phyloP scores from a whole-genome alignment of 1,140 invertebrate genomes.

The Bacillus rossius region DNA sequence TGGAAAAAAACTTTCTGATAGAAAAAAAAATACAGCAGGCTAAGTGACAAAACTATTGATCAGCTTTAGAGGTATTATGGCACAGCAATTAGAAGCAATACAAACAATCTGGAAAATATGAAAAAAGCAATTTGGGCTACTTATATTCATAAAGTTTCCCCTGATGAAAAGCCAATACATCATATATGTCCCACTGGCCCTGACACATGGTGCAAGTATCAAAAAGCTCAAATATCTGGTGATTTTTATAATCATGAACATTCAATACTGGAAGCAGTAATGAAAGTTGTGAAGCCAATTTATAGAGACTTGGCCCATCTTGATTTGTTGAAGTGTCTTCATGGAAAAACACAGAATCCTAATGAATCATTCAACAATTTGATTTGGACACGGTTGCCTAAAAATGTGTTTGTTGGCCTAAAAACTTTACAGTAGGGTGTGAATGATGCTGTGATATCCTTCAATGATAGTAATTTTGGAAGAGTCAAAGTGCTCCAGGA shows the following conservation, averaged over 20 bases:
- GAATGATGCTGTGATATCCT: constrained; percentile 11
- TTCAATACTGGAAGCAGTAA: no score
- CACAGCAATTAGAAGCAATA: constrained; percentile 21
- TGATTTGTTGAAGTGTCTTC: constrained; percentile 13
- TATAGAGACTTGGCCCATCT: no score
- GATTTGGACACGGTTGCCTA: constrained; percentile 15
- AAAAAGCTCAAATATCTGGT: constrained; percentile 4
- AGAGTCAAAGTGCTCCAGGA: constrained; percentile 16
- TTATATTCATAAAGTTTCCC: constrained; percentile 15
- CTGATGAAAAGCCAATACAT: constrained; percentile 15
- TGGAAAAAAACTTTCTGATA: neutral
- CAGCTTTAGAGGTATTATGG: constrained; percentile 25
- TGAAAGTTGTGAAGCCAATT: no score
- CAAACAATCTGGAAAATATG: constrained; percentile 18
- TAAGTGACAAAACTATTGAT: constrained; percentile 20
- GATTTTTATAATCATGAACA: neutral
- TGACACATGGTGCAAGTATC: constrained; percentile 12
- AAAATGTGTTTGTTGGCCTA: no score
- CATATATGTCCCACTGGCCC: constrained; percentile 4
- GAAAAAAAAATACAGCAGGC: constrained; percentile 17
- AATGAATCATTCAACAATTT: constrained; percentile 16
- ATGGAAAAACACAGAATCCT: no score
- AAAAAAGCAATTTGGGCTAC: constrained; percentile 21
- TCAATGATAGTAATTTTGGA: constrained; percentile 16
- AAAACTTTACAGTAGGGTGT: no score